phyloP scores from a whole-genome alignment of 2,113 vertebrate species.

The Pseudopodoces humilis region DNA sequence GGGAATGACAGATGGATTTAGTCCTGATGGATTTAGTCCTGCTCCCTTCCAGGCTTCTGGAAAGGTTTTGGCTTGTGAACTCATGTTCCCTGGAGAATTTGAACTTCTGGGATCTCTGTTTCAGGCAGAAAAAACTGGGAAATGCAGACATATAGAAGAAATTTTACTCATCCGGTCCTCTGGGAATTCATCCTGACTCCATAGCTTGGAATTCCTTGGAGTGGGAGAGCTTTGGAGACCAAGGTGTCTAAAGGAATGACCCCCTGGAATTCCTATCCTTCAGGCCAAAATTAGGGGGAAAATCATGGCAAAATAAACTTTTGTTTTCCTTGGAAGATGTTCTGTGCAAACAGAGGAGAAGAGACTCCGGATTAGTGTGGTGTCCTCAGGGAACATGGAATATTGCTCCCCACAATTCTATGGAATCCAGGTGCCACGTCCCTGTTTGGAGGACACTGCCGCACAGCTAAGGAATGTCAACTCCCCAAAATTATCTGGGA shows the following conservation, averaged over 20 bases:
- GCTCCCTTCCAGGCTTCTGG: neutral
- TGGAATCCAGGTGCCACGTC: neutral
- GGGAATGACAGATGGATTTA: neutral
- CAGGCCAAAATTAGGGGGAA: neutral
- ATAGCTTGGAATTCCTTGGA: neutral
- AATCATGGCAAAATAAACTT: neutral
- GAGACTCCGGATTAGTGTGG: neutral
- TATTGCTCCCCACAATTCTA: no score
- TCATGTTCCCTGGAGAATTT: neutral
- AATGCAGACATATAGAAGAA: neutral
- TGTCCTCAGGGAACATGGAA: accelerated
- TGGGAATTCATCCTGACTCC: neutral
- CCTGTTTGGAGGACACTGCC: neutral
- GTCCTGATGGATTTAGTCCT: neutral
- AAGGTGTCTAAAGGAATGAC: neutral
- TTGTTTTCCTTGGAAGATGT: neutral
- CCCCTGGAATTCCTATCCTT: accelerated
- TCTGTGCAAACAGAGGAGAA: neutral
- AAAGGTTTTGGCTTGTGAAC: neutral
- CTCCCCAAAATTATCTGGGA: neutral
- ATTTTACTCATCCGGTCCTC: neutral
- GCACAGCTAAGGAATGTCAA: accelerated
- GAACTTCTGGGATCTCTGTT: neutral
- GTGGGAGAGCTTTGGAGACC: neutral
- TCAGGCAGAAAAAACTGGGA: neutral